Evolutionary conservation across 2,888 invertebrate species (phyloP), one percentile per base, ranked within the genome.

Genomic region (Parelbella ahira): DNA sequence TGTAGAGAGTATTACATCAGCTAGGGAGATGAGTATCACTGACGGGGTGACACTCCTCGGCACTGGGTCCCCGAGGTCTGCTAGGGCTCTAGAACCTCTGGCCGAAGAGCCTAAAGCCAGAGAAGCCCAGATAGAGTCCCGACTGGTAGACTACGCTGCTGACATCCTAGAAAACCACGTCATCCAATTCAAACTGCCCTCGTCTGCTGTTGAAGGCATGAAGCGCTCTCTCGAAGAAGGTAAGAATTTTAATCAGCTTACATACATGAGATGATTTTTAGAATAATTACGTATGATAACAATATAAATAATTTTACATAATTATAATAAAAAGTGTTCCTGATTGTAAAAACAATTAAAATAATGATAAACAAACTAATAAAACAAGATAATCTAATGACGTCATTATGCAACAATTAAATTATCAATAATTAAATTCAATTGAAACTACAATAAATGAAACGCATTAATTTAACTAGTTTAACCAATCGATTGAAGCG

Each of bases 161-260:
- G 91, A 93, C 54, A 94, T 95, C 88, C 83, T 95, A 55, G 92
- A 93, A 58, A 92, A 93, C 49, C 95, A 95, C 73, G 93, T 94
- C 18, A 89, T 95, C 52, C 94, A 95, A 74, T 91, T 95, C 68
- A 93, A 92, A 68, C 86, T 95, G 27, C 95, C 95, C 19, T 91
- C 91, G 47, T 90, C 91, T 24, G 89, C 93, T 43, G 89, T 93
- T 55, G 90, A 92, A 54, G 94, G 94, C 66, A 90, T 94, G 87
- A 92, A 93, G 69, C 90, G 93, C 48, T 93, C 94, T 18, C 88
- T 94, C 46, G 94, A 94, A 62, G 95, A 95, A 92, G 94, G 94
- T 94, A 89, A 56, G 32, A 11, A 15, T 18, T 15, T 15, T 21
- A 5, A 13, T 25, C 30, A 30, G 4, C n/a, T n/a, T n/a, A n/a